Base-by-base conservation (phyloP, 64 coral and sea anemone species). In the Stylophora pistillata region DNA sequence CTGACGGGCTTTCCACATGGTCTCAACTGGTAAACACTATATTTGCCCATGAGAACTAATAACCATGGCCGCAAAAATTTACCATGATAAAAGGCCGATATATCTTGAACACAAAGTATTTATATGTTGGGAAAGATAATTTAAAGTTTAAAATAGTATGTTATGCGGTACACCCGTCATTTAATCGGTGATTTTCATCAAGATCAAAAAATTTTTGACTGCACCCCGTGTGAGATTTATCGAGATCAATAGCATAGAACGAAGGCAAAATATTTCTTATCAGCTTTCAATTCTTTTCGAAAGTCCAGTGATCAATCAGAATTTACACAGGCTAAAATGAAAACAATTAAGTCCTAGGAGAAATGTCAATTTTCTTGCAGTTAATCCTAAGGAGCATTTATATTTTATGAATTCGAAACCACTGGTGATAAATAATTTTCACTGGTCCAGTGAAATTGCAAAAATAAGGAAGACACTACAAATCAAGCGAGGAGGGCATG, bases 321-420 rank as follows among this genome's bases (percentile, higher is more conserved):
- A 68, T 68, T 68, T 25, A 64, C 61, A 7, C 17, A n/a, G n/a
- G 23, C 7, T 47, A 47, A 47, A 68, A 68, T 68, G 26, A 68
- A 66, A 68, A 68, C 64, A 28, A 68, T 68, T 47, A 47, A 47
- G 37, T 47, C 37, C 7, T 7, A 7, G 64, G 4, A 26, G 23
- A 68, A 47, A 76, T 47, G 17, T 52, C 34, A 76, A 76, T 33
- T 52, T 76, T 33, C 32, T 20, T 18, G 20, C 18, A 23, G 20
- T 76, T 76, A 41, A n/a, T 41, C 53, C 32, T 76, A 23, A 17
- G 53, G 73, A 15, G 21, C 73, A 54, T 76, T 47, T 53, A 53
- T 76, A 76, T 76, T 76, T 76, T 76, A 76, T 76, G 53, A 76
- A 16, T 41, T 52, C 6, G 53, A 76, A 76, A 53, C 73, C 73